Evolutionary conservation across 1,140 invertebrate species (phyloP), one percentile per base, ranked within the genome.

Genomic region (Chlorops oryzae): DNA sequence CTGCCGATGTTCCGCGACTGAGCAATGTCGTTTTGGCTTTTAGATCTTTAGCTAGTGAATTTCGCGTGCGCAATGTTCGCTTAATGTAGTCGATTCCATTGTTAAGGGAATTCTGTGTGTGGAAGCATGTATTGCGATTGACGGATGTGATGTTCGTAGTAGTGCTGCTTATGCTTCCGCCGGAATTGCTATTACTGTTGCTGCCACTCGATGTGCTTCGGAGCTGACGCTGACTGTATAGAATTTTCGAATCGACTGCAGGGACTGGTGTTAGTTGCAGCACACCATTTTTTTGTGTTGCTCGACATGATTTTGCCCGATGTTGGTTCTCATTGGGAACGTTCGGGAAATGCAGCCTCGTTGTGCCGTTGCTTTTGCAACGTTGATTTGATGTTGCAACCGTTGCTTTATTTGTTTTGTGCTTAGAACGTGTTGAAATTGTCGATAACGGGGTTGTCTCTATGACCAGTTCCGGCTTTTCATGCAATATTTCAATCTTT

Each of bases 281-380:
- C 18, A 15, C n/a, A 38, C 58, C 32, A 59, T 64, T 10, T 39
- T 32, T 2, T 56, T 63, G 21, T 15, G 41, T 10, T 50, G 57
- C 51, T 60, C 62, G 5, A 53, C 55, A 1, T 59, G 62, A 10
- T 59, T 64, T 25, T 64, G 61, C 61, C 64, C 59, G 38, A 65
- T 59, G 18, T 59, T 58, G 62, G 52, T 67, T 67, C 49, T 67
- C 64, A n/a, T 67, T 67, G 38, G 64, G 64, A 10, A 67, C 62
- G 40, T 67, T 67, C n/a, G 35, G 22, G 38, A 25, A 49, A 25
- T 49, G 47, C 17, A 38, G 45, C 15, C 23, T 34, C 3, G 45
- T 47, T 17, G 25, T 25, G 5, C 18, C 32, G 3, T 25, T 22
- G 24, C 20, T 32, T 15, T 18, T 34, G 15, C 34, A 23, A 58